Base-by-base conservation (phyloP, 2,113 vertebrate species). In the Chlorodrepanis virens region DNA sequence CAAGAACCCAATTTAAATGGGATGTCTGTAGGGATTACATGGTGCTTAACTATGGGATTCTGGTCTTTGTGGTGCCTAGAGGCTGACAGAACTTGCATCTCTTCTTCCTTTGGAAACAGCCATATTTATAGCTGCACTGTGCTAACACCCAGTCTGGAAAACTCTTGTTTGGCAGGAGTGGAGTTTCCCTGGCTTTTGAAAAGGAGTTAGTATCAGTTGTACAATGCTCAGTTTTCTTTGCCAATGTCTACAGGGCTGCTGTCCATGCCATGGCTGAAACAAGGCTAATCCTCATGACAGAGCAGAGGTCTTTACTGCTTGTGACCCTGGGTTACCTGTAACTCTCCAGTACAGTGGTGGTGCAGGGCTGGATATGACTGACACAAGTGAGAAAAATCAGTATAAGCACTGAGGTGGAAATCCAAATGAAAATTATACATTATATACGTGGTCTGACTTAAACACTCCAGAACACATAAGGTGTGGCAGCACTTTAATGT, bases 1-100 rank as follows among this genome's bases (percentile, higher is more conserved):
- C 91, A 96, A 80, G 87, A 94, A 83, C 87, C 78, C 82, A 59
- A 10, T 86, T 94, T 95, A 95, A 93, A 72, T 77, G 78, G 68
- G 85, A 77, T 88, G 71, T 72, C 82, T 85, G 63, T 74, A 83
- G 75, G 78, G 93, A 97, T 96, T 97, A 96, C 28, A 21, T 18
- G 64, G 50, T 90, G 56, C 44, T 91, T 96, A 95, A 76, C 78
- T 57, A 20, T 31, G 60, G 59, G 85, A 86, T 88, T 93, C 87
- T 93, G 82, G 45, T 77, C 87, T 86, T 72, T 60, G 47, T 78
- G 54, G 23, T 86, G 64, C 79, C 85, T 67, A 44, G 67, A 63
- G 29, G 28, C 74, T 94, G 59, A 63, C n/a, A 61, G 42, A 60
- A 39, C 35, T 79, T 93, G 57, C 8, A 72, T 61, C 17, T 65